Base-by-base conservation (phyloP, 2,888 invertebrate species). In the Leptothorax acervorum region DNA sequence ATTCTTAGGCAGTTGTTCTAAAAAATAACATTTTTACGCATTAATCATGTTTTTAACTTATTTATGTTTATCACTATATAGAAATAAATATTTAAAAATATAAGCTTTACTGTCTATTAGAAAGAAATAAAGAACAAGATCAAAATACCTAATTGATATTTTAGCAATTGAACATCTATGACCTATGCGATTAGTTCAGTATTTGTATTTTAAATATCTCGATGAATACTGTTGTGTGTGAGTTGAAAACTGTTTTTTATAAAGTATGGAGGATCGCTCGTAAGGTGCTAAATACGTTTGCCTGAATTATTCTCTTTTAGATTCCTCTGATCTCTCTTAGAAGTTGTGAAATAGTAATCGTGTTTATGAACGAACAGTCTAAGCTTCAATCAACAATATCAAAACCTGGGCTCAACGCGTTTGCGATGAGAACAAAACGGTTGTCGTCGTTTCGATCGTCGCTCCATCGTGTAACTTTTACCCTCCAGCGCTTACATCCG, bases 351-450 rank as follows among this genome's bases (percentile, higher is more conserved):
- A 88, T 90, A 86, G 88, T 91, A 92, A 91, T 92, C 91, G 91
- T 87, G 70, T 86, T 82, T 81, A 88, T 88, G 85, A 85, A 90
- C 85, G 89, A 87, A 76, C 86, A 87, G 85, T 83, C 89, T 91
- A 90, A 92, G 92, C 88, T 93, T 91, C 92, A 93, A 93, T 93
- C 93, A 92, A 90, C 90, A 93, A 93, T 93, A 93, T 92, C 92
- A 92, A 93, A 92, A 91, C 92, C 79, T 66, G 60, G 39, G 83
- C 82, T 85, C 84, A 86, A 81, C 85, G 85, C 85, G 85, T 31
- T 85, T 85, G 81, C 89, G 88, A 92, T 91, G 91, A 91, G 91
- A 91, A 91, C 85, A 85, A 90, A 28, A 70, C 51, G 57, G 45
- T 48, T 48, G 48, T 31, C 31, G 55, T 39, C 48, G 65, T 51